Evolutionary conservation across 64 coral and sea anemone genomes (phyloP).

Genomic region (Acropora yongei): DNA sequence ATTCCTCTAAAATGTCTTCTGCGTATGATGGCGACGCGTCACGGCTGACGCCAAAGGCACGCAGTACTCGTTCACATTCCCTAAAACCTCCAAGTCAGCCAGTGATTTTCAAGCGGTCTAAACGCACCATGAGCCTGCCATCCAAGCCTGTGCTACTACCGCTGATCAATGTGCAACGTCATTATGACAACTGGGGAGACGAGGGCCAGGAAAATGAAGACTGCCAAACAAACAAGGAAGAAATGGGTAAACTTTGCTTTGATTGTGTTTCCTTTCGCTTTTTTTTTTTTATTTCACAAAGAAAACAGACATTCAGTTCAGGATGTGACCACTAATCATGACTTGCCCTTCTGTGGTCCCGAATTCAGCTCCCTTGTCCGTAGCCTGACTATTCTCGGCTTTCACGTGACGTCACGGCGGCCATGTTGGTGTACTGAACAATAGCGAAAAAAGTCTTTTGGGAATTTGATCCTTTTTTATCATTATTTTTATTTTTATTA

Average conservation of each 20-base stretch:
- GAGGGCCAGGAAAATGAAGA: background rate
- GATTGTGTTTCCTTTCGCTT: too few species aligned
- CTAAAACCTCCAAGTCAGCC: conserved; percentile 41
- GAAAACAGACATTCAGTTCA: too few species aligned
- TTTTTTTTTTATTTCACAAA: too few species aligned
- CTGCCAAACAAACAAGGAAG: background rate
- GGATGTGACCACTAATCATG: too few species aligned
- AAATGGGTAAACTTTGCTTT: conserved; percentile 11
- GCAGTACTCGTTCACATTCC: conserved; percentile 31
- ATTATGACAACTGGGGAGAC: conserved; percentile 29
- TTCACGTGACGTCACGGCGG: too few species aligned
- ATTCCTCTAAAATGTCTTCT: background rate
- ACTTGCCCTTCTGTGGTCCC: too few species aligned
- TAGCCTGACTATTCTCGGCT: too few species aligned
- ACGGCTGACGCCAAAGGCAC: background rate
- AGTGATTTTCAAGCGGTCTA: conserved; percentile 27
- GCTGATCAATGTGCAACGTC: conserved; percentile 34
- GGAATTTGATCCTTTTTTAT: too few species aligned
- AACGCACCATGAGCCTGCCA: conserved; percentile 46
- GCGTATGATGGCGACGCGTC: background rate
- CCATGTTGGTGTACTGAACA: too few species aligned
- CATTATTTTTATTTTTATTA: too few species aligned
- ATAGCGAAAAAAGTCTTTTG: too few species aligned
- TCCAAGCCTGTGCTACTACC: conserved; percentile 34
- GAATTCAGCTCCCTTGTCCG: too few species aligned